Evolutionary conservation across 1,140 invertebrate genomes (phyloP).

Genomic region (Gryon sp.): DNA sequence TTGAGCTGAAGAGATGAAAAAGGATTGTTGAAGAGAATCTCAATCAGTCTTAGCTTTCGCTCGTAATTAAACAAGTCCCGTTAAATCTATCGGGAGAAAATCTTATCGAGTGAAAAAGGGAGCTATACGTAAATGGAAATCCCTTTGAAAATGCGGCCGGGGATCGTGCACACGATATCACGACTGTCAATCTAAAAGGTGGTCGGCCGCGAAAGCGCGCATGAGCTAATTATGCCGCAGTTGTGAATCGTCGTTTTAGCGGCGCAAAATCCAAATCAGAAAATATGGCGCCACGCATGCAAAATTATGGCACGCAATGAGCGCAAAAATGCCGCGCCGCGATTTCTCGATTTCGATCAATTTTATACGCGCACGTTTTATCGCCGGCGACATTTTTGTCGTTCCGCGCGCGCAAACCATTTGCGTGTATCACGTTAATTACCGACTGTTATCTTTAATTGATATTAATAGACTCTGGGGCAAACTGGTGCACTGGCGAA

Average conservation of each 20-base stretch:
- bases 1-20: no score
- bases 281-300: slow-evolving; percentile 25
- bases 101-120: slow-evolving; percentile 46
- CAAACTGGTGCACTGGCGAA: slow-evolving; percentile 10
- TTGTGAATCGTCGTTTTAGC: slow-evolving; percentile 47
- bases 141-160: slow-evolving; percentile 22
- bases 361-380: slow-evolving; percentile 38
- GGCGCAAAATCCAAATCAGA: slow-evolving; percentile 39
- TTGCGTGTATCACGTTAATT: slow-evolving; percentile 54
- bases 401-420: slow-evolving; percentile 43
- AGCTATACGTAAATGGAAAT: slow-evolving; percentile 50
- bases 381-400: slow-evolving; percentile 31
- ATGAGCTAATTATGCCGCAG: slow-evolving; percentile 60
- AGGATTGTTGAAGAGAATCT: no score
- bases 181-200: slow-evolving; percentile 58
- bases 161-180: slow-evolving; percentile 48
- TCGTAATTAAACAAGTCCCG: slow-evolving; percentile 52
- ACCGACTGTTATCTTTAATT: slow-evolving; percentile 60
- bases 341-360: slow-evolving; percentile 42
- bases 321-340: slow-evolving; percentile 21
- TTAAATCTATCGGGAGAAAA: slow-evolving; percentile 48
- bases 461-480: slow-evolving; percentile 55
- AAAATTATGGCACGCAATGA: slow-evolving; percentile 37
- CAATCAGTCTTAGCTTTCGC: slow-evolving; percentile 24
- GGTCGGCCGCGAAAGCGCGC: slow-evolving; percentile 55